Percentiles rank a stretch among this genome's conserved stretches.
These are phyloP conservation scores for Nezara viridula DNA, from an alignment of 2,888 invertebrate species.

Conservation along the genomic window DNA sequence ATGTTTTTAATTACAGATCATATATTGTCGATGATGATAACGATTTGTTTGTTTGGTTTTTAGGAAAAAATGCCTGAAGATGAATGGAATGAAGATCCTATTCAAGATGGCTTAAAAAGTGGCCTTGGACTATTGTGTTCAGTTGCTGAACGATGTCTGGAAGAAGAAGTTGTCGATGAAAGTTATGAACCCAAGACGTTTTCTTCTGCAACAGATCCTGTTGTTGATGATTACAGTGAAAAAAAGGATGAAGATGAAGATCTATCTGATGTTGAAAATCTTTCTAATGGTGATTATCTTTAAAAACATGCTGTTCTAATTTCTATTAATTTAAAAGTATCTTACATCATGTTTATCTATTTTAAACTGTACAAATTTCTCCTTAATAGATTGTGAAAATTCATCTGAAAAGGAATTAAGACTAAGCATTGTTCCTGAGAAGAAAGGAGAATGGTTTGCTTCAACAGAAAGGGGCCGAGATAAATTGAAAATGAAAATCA, in stretches of 20 bases:
- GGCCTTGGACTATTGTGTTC: constrained; percentile 83
- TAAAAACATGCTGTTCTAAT: not conserved
- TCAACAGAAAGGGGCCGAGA: constrained; percentile 42
- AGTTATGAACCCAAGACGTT: not conserved
- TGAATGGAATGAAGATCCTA: constrained; percentile 34
- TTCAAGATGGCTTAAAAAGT: constrained; percentile 64
- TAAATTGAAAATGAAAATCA: constrained; percentile 52
- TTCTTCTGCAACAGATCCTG: not conserved
- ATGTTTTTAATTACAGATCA: too few relatives aligned
- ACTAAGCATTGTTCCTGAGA: constrained; percentile 16
- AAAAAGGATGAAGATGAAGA: constrained; percentile 48
- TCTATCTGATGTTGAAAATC: constrained; percentile 13
- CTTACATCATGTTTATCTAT: not conserved
- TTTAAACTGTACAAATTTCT: not conserved
- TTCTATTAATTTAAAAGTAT: not conserved
- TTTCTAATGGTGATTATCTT: constrained; percentile 24
- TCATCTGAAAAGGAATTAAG: constrained; percentile 3
- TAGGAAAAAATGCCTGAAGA: constrained; percentile 54
- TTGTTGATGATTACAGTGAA: not conserved
- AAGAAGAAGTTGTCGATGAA: constrained; percentile 55
- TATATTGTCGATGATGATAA: not conserved
- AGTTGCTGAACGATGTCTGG: constrained; percentile 75
- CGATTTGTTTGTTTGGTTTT: not conserved
- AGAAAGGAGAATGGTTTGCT: constrained; percentile 66
- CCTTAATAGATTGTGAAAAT: constrained; percentile 18